Percentiles rank a stretch among this genome's conserved stretches.
phyloP scores from a whole-genome alignment of 1,140 invertebrate species.

The Drosophila seguyi region DNA sequence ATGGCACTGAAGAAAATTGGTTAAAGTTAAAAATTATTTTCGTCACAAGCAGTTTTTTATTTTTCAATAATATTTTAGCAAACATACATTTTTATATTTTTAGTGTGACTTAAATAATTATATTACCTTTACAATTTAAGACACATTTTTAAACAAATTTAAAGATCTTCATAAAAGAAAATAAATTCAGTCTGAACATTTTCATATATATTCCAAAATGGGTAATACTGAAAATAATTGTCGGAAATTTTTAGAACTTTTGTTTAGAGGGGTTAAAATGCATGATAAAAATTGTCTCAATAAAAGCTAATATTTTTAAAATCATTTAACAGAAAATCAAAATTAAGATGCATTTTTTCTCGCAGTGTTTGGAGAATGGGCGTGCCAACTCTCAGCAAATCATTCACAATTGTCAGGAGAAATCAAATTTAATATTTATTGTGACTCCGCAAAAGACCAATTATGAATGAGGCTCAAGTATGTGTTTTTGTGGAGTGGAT shows the following conservation, averaged over 20 bases:
- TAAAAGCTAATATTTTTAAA: no score
- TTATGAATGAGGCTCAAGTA: slow-evolving; percentile 56
- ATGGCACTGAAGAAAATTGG: slow-evolving; percentile 7
- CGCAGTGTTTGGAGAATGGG: background rate
- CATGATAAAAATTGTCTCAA: no score
- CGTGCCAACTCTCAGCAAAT: slow-evolving; percentile 34
- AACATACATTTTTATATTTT: no score
- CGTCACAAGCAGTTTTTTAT: background rate
- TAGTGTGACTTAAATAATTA: no score
- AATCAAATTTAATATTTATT: slow-evolving; percentile 42
- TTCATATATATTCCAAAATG: no score
- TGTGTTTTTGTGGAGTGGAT: slow-evolving; percentile 7
- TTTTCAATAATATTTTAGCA: background rate
- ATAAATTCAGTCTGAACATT: no score
- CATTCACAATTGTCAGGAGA: slow-evolving; percentile 42
- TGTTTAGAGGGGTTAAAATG: no score
- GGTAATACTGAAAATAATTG: no score
- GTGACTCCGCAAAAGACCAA: slow-evolving; percentile 43
- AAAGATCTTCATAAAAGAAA: no score
- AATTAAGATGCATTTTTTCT: background rate
- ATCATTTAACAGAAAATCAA: background rate
- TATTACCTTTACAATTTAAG: no score
- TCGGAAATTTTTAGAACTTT: no score
- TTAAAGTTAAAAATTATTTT: background rate
- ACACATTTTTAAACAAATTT: no score